These are phyloP conservation scores for Scomber scombrus DNA, from an alignment of 2,113 vertebrate genomes.

Conservation along the genomic window DNA sequence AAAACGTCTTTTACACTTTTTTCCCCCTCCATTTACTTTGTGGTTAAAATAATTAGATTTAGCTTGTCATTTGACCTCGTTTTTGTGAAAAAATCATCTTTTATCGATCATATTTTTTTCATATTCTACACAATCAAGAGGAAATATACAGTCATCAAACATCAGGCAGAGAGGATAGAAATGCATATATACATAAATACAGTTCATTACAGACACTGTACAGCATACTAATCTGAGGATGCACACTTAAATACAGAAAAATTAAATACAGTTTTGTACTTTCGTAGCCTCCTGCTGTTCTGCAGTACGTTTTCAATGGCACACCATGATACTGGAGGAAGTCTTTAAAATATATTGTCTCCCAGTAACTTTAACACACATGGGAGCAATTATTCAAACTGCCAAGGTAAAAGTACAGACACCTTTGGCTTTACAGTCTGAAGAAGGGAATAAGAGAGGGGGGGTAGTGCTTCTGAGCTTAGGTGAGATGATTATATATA, in stretches of 20 bases:
- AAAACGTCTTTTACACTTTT: not conserved
- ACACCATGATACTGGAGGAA: not conserved
- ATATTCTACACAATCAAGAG: not conserved
- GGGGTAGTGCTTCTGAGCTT: slow-evolving; percentile 38
- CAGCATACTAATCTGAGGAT: slow-evolving; percentile 22
- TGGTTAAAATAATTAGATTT: no score
- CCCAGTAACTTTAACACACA: not conserved
- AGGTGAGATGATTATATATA: slow-evolving; percentile 20
- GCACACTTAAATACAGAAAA: slow-evolving; percentile 49
- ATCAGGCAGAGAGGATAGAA: slow-evolving; percentile 49
- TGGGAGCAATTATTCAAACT: not conserved
- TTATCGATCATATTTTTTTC: not conserved
- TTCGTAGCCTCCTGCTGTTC: not conserved
- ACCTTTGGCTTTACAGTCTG: slow-evolving; percentile 54
- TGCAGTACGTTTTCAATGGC: slow-evolving; percentile 14
- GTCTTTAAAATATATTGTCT: not conserved
- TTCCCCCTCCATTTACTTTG: no score
- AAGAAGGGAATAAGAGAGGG: slow-evolving; percentile 32
- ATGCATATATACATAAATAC: slow-evolving; percentile 51
- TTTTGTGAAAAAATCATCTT: not conserved
- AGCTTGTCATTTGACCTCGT: not conserved
- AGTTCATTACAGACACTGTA: slow-evolving; percentile 30
- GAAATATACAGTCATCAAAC: slow-evolving; percentile 52
- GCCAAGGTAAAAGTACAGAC: slow-evolving; percentile 7
- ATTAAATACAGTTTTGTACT: slow-evolving; percentile 32